phyloP scores from a whole-genome alignment of 2,113 vertebrate species.

The Nansenia antarctica region DNA sequence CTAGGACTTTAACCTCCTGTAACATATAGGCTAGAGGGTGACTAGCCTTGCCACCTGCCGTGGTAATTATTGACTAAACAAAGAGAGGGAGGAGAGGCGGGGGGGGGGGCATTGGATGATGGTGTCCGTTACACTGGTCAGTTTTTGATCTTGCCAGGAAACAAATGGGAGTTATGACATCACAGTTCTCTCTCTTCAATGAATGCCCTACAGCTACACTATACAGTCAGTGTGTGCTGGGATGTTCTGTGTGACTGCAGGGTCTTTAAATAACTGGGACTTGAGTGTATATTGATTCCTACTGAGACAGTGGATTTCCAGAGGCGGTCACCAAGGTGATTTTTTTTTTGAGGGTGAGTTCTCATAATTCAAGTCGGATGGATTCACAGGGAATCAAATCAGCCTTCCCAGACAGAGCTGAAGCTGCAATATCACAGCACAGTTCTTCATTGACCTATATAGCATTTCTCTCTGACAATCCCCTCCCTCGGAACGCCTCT shows the following conservation, averaged over 20 bases:
- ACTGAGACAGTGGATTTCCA: background rate
- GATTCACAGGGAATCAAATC: conserved; percentile 74
- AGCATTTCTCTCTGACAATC: conserved; percentile 63
- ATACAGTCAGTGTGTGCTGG: background rate
- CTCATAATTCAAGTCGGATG: conserved; percentile 70
- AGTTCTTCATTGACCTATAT: conserved; percentile 75
- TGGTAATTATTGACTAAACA: conserved; percentile 63
- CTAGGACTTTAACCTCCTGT: conserved; percentile 30
- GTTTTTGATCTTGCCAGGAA: conserved; percentile 24
- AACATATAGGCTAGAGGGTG: conserved; percentile 7
- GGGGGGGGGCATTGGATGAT: background rate
- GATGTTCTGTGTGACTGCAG: background rate
- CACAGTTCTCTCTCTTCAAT: background rate
- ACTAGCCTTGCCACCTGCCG: conserved; percentile 70
- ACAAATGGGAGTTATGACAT: background rate
- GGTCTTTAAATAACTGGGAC: background rate
- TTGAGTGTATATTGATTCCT: background rate
- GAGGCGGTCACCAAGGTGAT: conserved; percentile 58
- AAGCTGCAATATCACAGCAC: conserved; percentile 69
- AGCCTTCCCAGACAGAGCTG: conserved; percentile 64
- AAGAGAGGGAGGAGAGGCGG: conserved; percentile 25
- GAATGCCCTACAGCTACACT: background rate
- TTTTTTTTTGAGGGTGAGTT: conserved; percentile 56
- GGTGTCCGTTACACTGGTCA: conserved; percentile 33
- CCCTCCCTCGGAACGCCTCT: conserved; percentile 19